phyloP scores from a whole-genome alignment of 2,113 vertebrate genomes.

The Gorsachius goisagi region DNA sequence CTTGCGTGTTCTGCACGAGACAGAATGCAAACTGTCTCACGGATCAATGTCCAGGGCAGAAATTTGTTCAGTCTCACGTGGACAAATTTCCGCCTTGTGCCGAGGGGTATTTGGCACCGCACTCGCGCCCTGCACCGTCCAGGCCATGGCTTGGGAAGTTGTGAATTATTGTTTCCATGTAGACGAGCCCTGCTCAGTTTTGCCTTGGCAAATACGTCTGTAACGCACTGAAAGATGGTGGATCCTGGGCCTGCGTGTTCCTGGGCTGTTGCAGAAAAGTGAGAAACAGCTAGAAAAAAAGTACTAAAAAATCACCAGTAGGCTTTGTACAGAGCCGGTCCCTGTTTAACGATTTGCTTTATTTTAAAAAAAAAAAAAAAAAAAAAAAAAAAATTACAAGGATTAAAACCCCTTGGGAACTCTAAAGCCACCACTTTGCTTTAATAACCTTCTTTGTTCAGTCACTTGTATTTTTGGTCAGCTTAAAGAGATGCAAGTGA shows the following conservation, averaged over 20 bases:
- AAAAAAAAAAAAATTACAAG: not conserved
- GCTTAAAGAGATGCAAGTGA: not conserved
- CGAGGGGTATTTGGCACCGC: not conserved
- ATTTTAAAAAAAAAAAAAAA: not conserved
- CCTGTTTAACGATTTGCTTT: not conserved
- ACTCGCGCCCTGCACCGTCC: accelerated
- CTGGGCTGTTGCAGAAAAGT: not conserved
- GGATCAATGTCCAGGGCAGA: not conserved
- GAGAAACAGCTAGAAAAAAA: not conserved
- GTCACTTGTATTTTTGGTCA: not conserved
- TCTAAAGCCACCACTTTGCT: not conserved
- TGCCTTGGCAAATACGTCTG: not conserved
- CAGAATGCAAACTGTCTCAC: not conserved
- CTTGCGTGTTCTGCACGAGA: not conserved
- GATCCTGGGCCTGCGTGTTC: not conserved
- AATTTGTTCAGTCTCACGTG: not conserved
- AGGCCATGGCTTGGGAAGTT: not conserved
- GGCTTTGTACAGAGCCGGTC: not conserved
- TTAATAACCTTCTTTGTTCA: not conserved
- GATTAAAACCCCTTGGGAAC: not conserved
- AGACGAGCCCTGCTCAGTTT: not conserved
- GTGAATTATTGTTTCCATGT: not conserved
- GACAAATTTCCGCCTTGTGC: not conserved
- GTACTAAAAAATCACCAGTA: not conserved
- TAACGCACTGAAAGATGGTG: not conserved